Evolutionary conservation across 2,797 vertebrate species (phyloP), one percentile per base, ranked within the genome.

Genomic region (Oreonectes daqikongensis): DNA sequence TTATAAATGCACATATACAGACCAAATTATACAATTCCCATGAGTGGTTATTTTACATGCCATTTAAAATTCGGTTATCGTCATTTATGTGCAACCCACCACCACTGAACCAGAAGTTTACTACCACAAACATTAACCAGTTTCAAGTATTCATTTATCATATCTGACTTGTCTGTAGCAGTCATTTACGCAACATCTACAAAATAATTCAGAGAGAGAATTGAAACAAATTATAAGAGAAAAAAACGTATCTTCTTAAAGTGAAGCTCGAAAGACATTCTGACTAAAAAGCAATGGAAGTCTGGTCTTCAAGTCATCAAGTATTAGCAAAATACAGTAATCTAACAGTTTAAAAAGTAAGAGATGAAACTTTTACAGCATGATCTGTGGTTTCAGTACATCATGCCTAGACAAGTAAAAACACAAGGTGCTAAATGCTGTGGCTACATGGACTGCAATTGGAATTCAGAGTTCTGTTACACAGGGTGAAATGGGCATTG

Each of bases 1-100:
- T 35, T 17, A 18, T 12, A 5, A 64, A 40, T 26, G 11, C 46
- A 53, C 46, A 65, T 30, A 48, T 32, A 32, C 20, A 72, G 18
- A 52, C 20, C 60, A 52, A 73, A 73, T 50, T 35, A 74, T 42
- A 65, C 48, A 65, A 20, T 6, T 52, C 46, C 46, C 22, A 40
- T 42, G 14, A 74, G 24, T 74, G 32, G 46, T 74, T 55, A 17
- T 53, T 28, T 18, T 17, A 30, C 46, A 63, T 20, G 0, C 8
- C 14, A 15, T 57, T 28, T 22, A 70, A 57, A 65, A 28, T 11
- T 15, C 4, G 12, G 40, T 42, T 14, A 63, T 46, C 17, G n/a
- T 35, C 17, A 38, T 26, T 55, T 32, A 32, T 20, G 32, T 50
- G 32, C 59, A n/a, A 35, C 9, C 30, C 59, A 73, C 71, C 59